Evolutionary conservation across 2,797 vertebrate genomes (phyloP).

Genomic region (Onychomys torridus): DNA sequence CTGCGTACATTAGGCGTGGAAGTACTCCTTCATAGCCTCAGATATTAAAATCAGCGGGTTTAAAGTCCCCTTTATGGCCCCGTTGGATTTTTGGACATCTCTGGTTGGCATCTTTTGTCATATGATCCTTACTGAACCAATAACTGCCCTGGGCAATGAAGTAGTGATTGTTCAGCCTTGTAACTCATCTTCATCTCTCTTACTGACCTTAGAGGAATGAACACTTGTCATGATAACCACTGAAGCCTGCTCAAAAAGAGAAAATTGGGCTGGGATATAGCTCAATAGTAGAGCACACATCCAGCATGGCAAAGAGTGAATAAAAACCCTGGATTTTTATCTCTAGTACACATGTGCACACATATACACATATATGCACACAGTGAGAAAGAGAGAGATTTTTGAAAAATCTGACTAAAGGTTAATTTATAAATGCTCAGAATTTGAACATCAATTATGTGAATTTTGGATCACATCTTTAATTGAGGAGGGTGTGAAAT

Average conservation of each 20-base stretch:
- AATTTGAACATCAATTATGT: constrained; percentile 42
- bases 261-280: background rate
- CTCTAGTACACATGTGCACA: background rate
- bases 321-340: background rate
- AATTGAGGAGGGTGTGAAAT: background rate
- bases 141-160: background rate
- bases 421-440: background rate
- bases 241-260: background rate
- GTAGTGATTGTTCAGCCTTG: background rate
- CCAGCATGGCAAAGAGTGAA: background rate
- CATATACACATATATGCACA: background rate
- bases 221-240: background rate
- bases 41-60: background rate
- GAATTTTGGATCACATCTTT: constrained; percentile 27
- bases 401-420: background rate
- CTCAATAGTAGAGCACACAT: background rate
- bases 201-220: background rate
- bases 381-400: background rate
- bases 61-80: background rate
- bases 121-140: background rate
- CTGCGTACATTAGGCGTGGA: background rate
- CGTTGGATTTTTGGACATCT: background rate
- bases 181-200: background rate
- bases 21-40: background rate
- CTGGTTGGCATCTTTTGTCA: background rate